Base-by-base conservation (phyloP, 2,113 vertebrate genomes). In the Melospiza georgiana region DNA sequence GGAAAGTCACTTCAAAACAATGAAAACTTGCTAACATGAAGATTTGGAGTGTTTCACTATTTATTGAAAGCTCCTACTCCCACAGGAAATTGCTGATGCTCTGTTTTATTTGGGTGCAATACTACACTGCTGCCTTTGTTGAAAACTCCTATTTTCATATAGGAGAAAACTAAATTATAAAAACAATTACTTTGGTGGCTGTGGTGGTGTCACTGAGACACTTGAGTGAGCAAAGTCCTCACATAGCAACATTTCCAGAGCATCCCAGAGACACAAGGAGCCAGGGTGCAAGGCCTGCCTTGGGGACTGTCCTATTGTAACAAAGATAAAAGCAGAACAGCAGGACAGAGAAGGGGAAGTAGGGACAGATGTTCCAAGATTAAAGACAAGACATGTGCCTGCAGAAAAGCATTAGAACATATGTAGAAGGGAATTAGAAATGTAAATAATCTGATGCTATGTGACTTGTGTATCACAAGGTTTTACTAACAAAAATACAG, bases 321-420 rank as follows among this genome's bases (percentile, higher is more conserved):
- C n/a, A 58, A 31, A 72, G 62, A 62, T 52, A 75, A 85, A 52
- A 73, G 69, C 78, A 85, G 71, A 90, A 59, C 46, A 94, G 59
- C 55, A 37, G 66, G 35, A 82, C 2, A 55, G 57, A 75, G 41
- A 55, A 74, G 27, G 39, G 77, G 43, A 89, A 81, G 78, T 2
- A 54, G 51, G 28, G 84, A 81, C 86, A 91, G 89, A 87, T 89
- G 93, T 67, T 80, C 67, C 58, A 83, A 91, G 90, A 90, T 83
- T 83, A 90, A 90, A 90, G 78, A 75, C 49, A 77, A 72, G 52
- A 54, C 7, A 16, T 2, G 11, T n/a, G 51, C 59, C 73, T 66
- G 73, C 80, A 91, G 84, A 94, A 89, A 71, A 76, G 52, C 79
- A 68, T 68, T 55, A 55, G 54, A 91, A 77, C 55, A 58, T 51